A percentile compares a stretch with the other conserved stretches of the same genome.
These are phyloP conservation scores for Pterocles gutturalis DNA, from an alignment of 2,113 vertebrate species.

Conservation along the genomic window DNA sequence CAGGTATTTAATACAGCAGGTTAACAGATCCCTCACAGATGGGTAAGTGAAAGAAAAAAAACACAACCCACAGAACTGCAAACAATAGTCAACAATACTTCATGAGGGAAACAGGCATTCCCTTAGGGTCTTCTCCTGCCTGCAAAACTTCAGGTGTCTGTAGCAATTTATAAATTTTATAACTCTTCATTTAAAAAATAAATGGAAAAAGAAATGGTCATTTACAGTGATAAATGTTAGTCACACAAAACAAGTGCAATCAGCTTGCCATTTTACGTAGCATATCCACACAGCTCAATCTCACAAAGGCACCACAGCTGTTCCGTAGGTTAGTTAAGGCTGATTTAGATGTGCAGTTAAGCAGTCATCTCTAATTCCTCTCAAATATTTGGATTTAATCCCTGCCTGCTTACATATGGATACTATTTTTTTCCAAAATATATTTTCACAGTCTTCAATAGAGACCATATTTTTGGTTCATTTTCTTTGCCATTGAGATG, in stretches of 20 bases:
- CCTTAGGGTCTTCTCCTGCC: not conserved
- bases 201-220: not conserved
- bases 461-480: not conserved
- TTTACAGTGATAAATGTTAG: not conserved
- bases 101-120: not conserved
- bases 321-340: slow-evolving; percentile 13
- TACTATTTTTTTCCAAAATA: not conserved
- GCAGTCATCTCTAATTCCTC: slow-evolving; percentile 39
- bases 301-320: not conserved
- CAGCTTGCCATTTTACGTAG: slow-evolving; percentile 25
- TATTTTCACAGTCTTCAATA: not conserved
- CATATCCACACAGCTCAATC: not conserved
- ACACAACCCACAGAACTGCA: not conserved
- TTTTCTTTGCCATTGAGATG: not conserved
- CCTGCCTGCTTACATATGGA: not conserved
- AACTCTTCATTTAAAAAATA: no score
- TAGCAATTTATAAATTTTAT: not conserved
- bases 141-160: not conserved
- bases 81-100: not conserved
- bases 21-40: not conserved
- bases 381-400: slow-evolving; percentile 32
- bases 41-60: not conserved
- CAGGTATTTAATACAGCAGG: not conserved
- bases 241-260: not conserved
- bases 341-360: slow-evolving; percentile 27